Evolutionary conservation across 2,888 invertebrate genomes (phyloP).

Genomic region (Eumacrocentrus americanus): DNA sequence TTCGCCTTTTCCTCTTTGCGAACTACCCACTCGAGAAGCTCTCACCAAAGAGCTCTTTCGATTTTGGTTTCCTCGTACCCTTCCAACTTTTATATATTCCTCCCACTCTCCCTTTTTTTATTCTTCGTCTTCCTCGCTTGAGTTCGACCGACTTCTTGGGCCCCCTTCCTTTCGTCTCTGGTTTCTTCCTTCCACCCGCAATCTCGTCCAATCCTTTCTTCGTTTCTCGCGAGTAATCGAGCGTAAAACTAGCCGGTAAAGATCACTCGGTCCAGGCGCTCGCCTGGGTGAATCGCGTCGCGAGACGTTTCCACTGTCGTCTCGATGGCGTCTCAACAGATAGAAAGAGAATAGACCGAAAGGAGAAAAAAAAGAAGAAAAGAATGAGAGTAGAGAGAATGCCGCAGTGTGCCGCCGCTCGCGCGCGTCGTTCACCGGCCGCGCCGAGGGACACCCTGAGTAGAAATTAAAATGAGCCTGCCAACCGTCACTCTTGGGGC

Average conservation of each 20-base stretch:
- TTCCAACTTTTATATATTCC: slow-evolving; percentile 22
- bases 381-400: not conserved
- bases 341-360: slow-evolving; percentile 13
- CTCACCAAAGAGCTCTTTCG: slow-evolving; percentile 42
- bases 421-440: too few relatives aligned
- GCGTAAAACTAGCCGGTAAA: slow-evolving; percentile 55
- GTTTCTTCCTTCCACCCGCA: slow-evolving; percentile 41
- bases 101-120: slow-evolving; percentile 16
- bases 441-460: too few relatives aligned
- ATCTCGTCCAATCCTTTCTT: slow-evolving; percentile 54
- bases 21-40: slow-evolving; percentile 44
- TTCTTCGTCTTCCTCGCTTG: slow-evolving; percentile 22
- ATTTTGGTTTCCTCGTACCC: slow-evolving; percentile 38
- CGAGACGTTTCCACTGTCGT: slow-evolving; percentile 16
- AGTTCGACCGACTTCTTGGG: slow-evolving; percentile 20
- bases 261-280: slow-evolving; percentile 39
- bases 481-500: too few relatives aligned
- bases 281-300: slow-evolving; percentile 8
- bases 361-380: not conserved
- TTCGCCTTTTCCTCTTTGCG: slow-evolving; percentile 23
- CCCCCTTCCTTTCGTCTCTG: slow-evolving; percentile 30
- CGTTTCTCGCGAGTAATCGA: slow-evolving; percentile 55
- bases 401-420: not conserved
- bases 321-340: slow-evolving; percentile 7
- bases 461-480: too few relatives aligned